Conservation (phyloP, 2,113 vertebrate genomes). For the Engystomops pustulosus region DNA sequence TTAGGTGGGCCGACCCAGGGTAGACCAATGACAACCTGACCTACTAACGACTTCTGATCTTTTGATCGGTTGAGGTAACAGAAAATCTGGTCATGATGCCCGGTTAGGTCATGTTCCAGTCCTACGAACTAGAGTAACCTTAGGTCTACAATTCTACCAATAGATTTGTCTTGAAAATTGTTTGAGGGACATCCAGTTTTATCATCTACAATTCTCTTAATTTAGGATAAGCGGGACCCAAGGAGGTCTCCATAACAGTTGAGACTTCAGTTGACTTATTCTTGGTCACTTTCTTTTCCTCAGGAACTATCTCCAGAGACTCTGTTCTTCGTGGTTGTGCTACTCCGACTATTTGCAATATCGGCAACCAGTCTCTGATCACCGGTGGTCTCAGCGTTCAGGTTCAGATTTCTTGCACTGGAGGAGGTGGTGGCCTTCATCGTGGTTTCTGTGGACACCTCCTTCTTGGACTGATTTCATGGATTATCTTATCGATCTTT, state of each 20-base stretch:
- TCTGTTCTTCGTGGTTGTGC: constrained; percentile 23
- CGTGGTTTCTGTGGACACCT: background rate
- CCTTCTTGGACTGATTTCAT: background rate
- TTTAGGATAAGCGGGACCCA: background rate
- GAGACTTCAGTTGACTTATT: background rate
- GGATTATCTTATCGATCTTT: background rate
- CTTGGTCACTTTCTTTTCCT: background rate
- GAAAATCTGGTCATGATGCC: too few relatives aligned
- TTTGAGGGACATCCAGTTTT: too few relatives aligned
- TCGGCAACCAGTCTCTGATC: background rate
- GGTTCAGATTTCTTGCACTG: constrained; percentile 33
- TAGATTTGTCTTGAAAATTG: too few relatives aligned
- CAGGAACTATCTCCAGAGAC: background rate
- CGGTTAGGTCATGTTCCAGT: background rate
- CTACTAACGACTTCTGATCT: too few relatives aligned
- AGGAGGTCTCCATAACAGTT: background rate
- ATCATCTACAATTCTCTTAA: too few relatives aligned
- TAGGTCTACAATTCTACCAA: too few relatives aligned
- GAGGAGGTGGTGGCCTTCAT: background rate
- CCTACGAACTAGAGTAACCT: background rate
- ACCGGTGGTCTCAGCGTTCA: background rate
- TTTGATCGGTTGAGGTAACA: too few relatives aligned
- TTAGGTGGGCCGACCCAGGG: too few relatives aligned
- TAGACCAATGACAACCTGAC: too few relatives aligned
- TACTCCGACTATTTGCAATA: constrained; percentile 13